Base-by-base conservation (phyloP, 2,797 vertebrate genomes). In the Myripristis jacobus region DNA sequence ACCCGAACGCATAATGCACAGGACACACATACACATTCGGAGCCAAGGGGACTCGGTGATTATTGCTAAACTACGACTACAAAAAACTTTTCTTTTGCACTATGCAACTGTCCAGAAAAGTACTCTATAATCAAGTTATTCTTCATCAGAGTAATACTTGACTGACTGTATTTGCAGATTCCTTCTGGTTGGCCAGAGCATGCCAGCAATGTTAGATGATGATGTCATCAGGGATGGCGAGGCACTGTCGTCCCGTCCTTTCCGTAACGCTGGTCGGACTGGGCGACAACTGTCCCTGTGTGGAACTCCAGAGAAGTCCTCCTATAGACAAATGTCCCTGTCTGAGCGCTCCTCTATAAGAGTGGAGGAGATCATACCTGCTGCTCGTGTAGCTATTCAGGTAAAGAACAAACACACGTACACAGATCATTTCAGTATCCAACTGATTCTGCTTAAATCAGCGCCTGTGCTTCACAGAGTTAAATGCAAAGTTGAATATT, bases 351-450 rank as follows among this genome's bases (percentile, higher is more conserved):
- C 98, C 34, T 99, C 98, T 68, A 99, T 99, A 64, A 92, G 98
- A 63, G 97, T 99, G 0, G 98, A 99, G 84, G 98, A 99, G 85
- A 99, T 99, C 78, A 97, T 98, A 77, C 98, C 98, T 19, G 98
- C 98, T 16, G 98, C 98, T 16, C 95, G 98, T 59, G 98, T 98
- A 1, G 98, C 98, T 63, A 99, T 99, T 86, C 98, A 99, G 87
- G 98, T 98, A 83, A 75, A 76, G 66, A 24, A 59, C 53, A 11
- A 55, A 73, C 52, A 54, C 43, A 24, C 60, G 57, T 38, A 62
- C 13, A 11, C 48, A 4, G 38, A 22, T 19, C 25, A 16, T 41
- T 38, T 47, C 27, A 19, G 9, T n/a, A 3, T 36, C 3, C 5
- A 27, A 12, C 21, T 46, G 34, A 59, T 71, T 25, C 29, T 36